phyloP scores from a whole-genome alignment of 2,888 invertebrate genomes.

The Cheilosia soror region DNA sequence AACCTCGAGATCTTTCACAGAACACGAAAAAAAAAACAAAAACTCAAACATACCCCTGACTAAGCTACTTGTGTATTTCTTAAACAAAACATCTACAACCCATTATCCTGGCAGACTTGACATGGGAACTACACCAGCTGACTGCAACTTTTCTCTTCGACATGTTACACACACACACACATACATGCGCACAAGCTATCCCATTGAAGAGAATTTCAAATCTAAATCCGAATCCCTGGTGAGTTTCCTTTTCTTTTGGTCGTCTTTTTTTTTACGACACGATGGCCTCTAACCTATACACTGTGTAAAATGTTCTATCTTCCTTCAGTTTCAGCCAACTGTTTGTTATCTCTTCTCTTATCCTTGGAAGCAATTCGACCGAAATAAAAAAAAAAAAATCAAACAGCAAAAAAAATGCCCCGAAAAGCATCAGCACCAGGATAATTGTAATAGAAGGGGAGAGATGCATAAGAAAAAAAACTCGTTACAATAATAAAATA shows the following conservation, averaged over 20 bases:
- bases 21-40: not conserved
- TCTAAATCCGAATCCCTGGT: conserved; percentile 56
- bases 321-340: conserved; percentile 21
- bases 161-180: not conserved
- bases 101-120: conserved; percentile 66
- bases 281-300: conserved; percentile 7
- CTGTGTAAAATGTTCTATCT: conserved; percentile 14
- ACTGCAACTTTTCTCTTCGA: conserved; percentile 9
- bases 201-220: conserved; percentile 44
- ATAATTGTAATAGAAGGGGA: conserved; percentile 15
- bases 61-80: conserved; percentile 35
- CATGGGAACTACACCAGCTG: conserved; percentile 70
- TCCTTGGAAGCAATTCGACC: conserved; percentile 60
- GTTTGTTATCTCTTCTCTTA: conserved; percentile 26
- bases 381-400: conserved; percentile 1
- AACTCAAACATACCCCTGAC: conserved; percentile 4
- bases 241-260: conserved; percentile 19
- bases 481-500: conserved; percentile 46
- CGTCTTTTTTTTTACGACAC: not conserved
- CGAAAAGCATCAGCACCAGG: conserved; percentile 22
- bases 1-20: conserved; percentile 47
- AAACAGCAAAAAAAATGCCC: conserved; percentile 9
- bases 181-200: conserved; percentile 24
- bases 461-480: conserved; percentile 6
- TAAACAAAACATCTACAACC: conserved; percentile 55